Evolutionary conservation across 2,888 invertebrate species (phyloP).

Genomic region (Microdon myrmicae): DNA sequence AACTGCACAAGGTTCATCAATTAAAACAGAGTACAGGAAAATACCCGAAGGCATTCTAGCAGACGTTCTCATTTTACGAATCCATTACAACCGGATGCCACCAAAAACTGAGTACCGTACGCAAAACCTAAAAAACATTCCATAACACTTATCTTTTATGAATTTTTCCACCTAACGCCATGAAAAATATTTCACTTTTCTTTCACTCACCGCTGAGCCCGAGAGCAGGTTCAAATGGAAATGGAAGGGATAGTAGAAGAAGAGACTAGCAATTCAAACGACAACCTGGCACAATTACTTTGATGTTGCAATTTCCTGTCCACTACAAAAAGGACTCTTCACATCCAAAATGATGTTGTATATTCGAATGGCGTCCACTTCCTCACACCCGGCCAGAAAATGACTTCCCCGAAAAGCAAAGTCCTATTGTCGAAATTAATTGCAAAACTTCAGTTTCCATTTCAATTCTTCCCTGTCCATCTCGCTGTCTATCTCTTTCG

Average conservation of each 20-base stretch:
- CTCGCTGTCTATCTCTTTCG: constrained; percentile 5
- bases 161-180: constrained; percentile 51
- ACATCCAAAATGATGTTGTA: neutral
- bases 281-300: constrained; percentile 24
- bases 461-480: constrained; percentile 37
- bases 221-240: constrained; percentile 27
- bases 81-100: constrained; percentile 35
- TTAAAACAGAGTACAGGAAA: constrained; percentile 14
- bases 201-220: constrained; percentile 4
- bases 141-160: constrained; percentile 53
- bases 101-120: constrained; percentile 13
- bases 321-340: constrained; percentile 16
- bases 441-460: constrained; percentile 54
- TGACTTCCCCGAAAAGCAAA: constrained; percentile 36
- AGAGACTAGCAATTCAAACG: constrained; percentile 7
- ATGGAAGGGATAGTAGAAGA: neutral
- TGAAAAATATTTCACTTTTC: constrained; percentile 39
- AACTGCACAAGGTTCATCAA: constrained; percentile 33
- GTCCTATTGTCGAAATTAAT: constrained; percentile 54
- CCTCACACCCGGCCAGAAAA: constrained; percentile 10
- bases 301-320: constrained; percentile 53
- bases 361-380: neutral
- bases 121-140: constrained; percentile 15
- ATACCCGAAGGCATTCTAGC: constrained; percentile 1
- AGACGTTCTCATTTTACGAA: constrained; percentile 9